A percentile compares a stretch with the other conserved stretches of the same genome.
Conservation (phyloP, 2,888 invertebrate species). For the Perithous albicinctus region DNA sequence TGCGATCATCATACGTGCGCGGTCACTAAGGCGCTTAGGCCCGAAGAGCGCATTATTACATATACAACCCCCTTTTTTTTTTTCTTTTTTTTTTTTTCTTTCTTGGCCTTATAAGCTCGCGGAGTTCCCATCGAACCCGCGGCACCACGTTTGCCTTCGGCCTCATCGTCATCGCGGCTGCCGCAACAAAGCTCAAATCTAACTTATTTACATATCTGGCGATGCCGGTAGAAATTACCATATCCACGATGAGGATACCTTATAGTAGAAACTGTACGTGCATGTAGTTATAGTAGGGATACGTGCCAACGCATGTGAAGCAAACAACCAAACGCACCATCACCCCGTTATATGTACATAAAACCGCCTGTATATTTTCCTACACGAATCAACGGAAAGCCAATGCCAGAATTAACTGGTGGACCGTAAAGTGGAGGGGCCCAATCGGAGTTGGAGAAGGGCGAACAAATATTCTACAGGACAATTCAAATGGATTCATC, state of each 20-base stretch:
- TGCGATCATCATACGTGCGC: conserved; percentile 77
- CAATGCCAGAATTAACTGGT: not conserved
- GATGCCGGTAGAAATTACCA: conserved; percentile 82
- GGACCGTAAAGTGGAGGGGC: conserved; percentile 4
- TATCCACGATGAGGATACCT: conserved; percentile 75
- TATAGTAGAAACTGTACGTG: conserved; percentile 60
- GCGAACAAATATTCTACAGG: conserved; percentile 25
- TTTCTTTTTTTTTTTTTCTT: too few relatives aligned
- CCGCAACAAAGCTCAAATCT: conserved; percentile 83
- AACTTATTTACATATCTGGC: conserved; percentile 84
- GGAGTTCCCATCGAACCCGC: conserved; percentile 81
- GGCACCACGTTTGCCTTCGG: conserved; percentile 69
- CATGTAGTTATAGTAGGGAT: conserved; percentile 68
- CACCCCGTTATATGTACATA: conserved; percentile 18
- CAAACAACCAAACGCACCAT: conserved; percentile 68
- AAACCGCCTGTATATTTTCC: not conserved
- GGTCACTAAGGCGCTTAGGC: conserved; percentile 83
- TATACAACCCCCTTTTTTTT: conserved; percentile 53
- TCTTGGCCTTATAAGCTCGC: conserved; percentile 68
- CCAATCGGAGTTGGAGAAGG: conserved; percentile 25
- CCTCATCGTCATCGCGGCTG: conserved; percentile 66
- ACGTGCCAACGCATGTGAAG: conserved; percentile 82
- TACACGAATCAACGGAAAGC: not conserved
- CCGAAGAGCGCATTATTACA: conserved; percentile 18
- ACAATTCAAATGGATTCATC: too few relatives aligned